Evolutionary conservation across 1,140 invertebrate genomes (phyloP).

Genomic region (Pollicipes pollicipes): DNA sequence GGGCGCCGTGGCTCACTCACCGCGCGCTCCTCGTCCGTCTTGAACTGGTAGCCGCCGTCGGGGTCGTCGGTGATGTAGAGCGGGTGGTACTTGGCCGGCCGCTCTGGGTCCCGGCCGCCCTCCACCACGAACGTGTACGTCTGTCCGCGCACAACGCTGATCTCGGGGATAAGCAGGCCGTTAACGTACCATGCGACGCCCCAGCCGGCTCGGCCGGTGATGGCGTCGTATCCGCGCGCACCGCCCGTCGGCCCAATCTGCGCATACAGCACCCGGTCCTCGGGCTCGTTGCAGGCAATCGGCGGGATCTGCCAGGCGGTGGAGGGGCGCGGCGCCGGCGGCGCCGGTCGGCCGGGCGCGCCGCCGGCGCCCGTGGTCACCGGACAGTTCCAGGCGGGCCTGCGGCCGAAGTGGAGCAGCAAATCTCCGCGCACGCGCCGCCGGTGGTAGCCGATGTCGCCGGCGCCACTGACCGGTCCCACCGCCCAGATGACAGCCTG

Average conservation of each 20-base stretch:
- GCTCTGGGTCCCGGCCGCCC: slow-evolving; percentile 27
- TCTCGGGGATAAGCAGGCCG: slow-evolving; percentile 74
- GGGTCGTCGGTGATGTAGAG: slow-evolving; percentile 78
- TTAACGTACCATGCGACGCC: slow-evolving; percentile 90
- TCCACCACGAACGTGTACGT: slow-evolving; percentile 79
- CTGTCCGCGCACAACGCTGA: slow-evolving; percentile 69
- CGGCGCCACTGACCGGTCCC: slow-evolving; percentile 57
- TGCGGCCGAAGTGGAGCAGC: slow-evolving; percentile 64
- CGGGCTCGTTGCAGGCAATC: slow-evolving; percentile 70
- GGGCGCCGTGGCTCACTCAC: not conserved
- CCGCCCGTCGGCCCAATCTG: slow-evolving; percentile 80
- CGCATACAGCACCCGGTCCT: slow-evolving; percentile 73
- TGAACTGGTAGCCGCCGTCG: slow-evolving; percentile 64
- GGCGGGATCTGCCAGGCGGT: slow-evolving; percentile 57
- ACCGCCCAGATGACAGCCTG: slow-evolving; percentile 76
- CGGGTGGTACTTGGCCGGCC: slow-evolving; percentile 56
- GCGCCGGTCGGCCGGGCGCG: too few species aligned
- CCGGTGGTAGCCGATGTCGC: slow-evolving; percentile 8
- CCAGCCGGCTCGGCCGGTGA: slow-evolving; percentile 78
- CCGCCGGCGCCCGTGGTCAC: slow-evolving; percentile 23
- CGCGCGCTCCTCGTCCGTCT: slow-evolving; percentile 38
- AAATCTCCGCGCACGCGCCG: slow-evolving; percentile 35
- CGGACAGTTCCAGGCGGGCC: slow-evolving; percentile 78
- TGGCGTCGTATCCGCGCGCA: slow-evolving; percentile 64
- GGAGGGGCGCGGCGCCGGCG: not conserved